Evolutionary conservation across 92 coral and sea anemone species (phyloP).

Genomic region (Palythoa grandis): DNA sequence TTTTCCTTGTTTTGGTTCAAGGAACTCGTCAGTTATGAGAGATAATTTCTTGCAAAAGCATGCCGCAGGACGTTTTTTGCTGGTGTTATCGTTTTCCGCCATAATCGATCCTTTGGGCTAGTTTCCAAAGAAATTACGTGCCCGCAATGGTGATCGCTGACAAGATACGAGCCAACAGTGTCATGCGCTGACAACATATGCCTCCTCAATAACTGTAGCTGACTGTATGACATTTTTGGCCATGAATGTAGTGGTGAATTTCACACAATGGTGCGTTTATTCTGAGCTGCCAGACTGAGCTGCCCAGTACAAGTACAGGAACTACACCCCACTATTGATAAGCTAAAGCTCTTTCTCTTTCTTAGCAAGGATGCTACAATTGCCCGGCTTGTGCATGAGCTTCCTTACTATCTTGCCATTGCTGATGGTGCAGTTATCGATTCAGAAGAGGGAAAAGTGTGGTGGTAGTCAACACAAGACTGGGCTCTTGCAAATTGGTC

Average conservation of each 20-base stretch:
- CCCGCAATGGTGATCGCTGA: no score
- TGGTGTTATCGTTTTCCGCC: no score
- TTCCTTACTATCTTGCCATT: constrained; percentile 47
- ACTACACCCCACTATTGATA: constrained; percentile 45
- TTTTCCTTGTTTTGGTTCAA: no score
- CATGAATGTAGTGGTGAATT: constrained; percentile 28
- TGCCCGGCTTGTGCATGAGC: constrained; percentile 41
- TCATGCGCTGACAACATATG: no score
- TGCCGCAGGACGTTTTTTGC: no score
- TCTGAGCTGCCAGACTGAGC: neutral
- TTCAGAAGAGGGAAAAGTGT: constrained; percentile 47
- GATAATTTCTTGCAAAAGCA: no score
- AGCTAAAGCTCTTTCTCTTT: constrained; percentile 41
- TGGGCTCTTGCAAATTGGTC: constrained; percentile 47
- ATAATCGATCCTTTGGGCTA: no score
- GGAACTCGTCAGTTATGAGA: no score
- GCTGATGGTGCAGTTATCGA: constrained; percentile 45
- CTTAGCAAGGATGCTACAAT: constrained; percentile 43
- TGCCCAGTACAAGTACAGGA: constrained; percentile 27
- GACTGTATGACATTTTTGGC: no score
- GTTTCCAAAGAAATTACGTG: no score
- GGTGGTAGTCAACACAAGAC: constrained; percentile 41
- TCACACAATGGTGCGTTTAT: constrained; percentile 31
- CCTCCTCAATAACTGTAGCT: no score
- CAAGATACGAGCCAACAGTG: no score